Conservation (phyloP, 2,888 invertebrate genomes). For the Scrobipalpa atriplicella region DNA sequence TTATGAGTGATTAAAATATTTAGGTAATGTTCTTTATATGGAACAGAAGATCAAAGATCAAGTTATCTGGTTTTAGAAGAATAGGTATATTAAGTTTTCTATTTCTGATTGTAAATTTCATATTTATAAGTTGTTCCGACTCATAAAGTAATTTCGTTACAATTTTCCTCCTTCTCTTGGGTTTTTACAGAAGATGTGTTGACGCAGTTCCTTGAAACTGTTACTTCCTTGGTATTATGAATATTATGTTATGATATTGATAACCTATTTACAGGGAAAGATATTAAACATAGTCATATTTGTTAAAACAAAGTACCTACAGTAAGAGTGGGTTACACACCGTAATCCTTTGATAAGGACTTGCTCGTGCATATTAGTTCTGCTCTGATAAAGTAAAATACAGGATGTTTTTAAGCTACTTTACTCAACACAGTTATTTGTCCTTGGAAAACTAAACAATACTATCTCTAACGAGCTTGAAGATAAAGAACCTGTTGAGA, state of each 20-base stretch:
- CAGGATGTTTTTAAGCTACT: not conserved
- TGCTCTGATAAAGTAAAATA: not conserved
- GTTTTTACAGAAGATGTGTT: not conserved
- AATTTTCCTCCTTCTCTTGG: no score
- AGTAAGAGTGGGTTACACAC: conserved; percentile 4
- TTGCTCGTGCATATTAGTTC: not conserved
- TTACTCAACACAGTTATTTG: not conserved
- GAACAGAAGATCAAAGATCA: no score
- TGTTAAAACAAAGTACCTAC: not conserved
- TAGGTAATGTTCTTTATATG: no score
- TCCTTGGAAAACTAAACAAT: conserved; percentile 10
- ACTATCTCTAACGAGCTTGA: conserved; percentile 6
- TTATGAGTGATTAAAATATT: no score
- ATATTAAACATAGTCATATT: not conserved
- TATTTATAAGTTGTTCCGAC: no score
- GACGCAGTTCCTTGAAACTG: not conserved
- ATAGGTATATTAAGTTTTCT: no score
- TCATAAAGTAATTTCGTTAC: no score
- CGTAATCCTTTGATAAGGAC: not conserved
- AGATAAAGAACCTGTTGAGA: not conserved
- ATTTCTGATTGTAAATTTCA: no score
- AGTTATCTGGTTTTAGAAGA: no score
- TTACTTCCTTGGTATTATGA: not conserved
- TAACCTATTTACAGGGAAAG: not conserved
- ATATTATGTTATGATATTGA: not conserved